Percentiles rank a stretch among this genome's conserved stretches.
Evolutionary conservation across 30 jellyfish, hydroid and myxozoan species (phyloP).

Genomic region (Hydractinia echinata): DNA sequence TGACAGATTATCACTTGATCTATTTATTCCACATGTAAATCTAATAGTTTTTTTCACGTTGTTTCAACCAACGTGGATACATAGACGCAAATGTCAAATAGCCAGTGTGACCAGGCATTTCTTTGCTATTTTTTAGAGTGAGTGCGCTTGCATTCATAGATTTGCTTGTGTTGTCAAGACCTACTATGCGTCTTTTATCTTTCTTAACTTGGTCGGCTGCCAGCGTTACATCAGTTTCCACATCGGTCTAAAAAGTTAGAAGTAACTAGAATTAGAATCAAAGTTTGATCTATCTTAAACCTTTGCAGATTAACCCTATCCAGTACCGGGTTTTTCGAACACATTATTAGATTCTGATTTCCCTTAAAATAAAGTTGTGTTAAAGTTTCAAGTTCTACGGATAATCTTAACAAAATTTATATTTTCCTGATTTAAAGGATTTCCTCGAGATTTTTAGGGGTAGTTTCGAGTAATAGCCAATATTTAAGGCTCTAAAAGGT

Average conservation of each 20-base stretch:
- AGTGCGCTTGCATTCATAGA: slow-evolving; percentile 12
- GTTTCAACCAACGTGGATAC: slow-evolving; percentile 28
- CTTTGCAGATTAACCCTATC: no score
- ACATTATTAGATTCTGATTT: no score
- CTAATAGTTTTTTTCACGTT: not conserved
- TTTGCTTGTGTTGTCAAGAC: not conserved
- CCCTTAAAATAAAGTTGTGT: no score
- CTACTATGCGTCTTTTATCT: not conserved
- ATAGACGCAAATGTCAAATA: slow-evolving; percentile 87
- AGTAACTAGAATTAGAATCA: not conserved
- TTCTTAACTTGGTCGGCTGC: not conserved
- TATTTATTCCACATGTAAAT: not conserved
- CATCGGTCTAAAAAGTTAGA: not conserved
- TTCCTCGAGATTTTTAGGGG: no score
- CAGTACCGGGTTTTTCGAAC: no score
- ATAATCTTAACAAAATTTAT: no score
- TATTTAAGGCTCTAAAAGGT: no score
- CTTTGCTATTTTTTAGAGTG: slow-evolving; percentile 49
- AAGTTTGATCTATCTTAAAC: not conserved
- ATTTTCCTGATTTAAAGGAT: no score
- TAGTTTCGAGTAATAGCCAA: no score
- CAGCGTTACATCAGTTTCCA: not conserved
- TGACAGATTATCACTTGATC: no score
- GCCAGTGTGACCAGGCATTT: slow-evolving; percentile 99
- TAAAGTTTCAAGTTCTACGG: no score